A percentile compares a stretch with the other conserved stretches of the same genome.
Evolutionary conservation across 2,113 vertebrate genomes (phyloP).

Genomic region (Poeciliopsis occidentalis): DNA sequence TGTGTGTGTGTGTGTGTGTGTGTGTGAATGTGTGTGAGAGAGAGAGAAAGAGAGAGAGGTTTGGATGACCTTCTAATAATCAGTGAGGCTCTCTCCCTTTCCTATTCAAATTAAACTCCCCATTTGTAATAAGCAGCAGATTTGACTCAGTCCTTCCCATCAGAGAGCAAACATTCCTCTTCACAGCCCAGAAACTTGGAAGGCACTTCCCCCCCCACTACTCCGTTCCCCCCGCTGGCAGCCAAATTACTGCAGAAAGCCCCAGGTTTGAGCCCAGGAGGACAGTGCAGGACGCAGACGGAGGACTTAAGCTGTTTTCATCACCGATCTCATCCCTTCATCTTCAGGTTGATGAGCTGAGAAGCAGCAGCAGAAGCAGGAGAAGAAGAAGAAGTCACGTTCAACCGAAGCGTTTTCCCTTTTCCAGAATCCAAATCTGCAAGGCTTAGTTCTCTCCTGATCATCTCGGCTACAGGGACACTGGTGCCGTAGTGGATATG

Average conservation of each 20-base stretch:
- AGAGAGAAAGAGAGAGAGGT: not conserved
- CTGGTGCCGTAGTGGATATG: conserved; percentile 45
- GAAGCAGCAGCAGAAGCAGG: conserved; percentile 34
- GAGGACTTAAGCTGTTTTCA: conserved; percentile 72
- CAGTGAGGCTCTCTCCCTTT: not conserved
- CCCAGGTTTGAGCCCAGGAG: conserved; percentile 64
- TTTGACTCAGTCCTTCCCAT: conserved; percentile 16
- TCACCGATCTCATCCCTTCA: conserved; percentile 70
- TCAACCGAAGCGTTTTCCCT: conserved; percentile 29
- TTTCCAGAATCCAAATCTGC: conserved; percentile 20
- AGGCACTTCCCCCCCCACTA: conserved; percentile 19
- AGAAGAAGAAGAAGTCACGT: conserved; percentile 51
- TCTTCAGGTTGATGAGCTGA: conserved; percentile 70
- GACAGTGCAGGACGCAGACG: conserved; percentile 55
- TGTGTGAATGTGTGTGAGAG: not conserved
- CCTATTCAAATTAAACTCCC: conserved; percentile 59
- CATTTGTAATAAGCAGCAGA: conserved; percentile 52
- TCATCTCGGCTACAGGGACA: conserved; percentile 26
- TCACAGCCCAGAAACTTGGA: conserved; percentile 46
- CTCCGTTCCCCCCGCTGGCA: conserved; percentile 54
- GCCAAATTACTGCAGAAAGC: conserved; percentile 72
- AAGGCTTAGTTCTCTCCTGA: conserved; percentile 57
- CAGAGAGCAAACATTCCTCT: conserved; percentile 59
- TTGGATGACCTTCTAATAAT: conserved; percentile 33
- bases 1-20: not conserved